Percentiles rank a stretch among this genome's conserved stretches.
Evolutionary conservation across 2,113 vertebrate species (phyloP).

Genomic region (Rhagologus leucostigma): DNA sequence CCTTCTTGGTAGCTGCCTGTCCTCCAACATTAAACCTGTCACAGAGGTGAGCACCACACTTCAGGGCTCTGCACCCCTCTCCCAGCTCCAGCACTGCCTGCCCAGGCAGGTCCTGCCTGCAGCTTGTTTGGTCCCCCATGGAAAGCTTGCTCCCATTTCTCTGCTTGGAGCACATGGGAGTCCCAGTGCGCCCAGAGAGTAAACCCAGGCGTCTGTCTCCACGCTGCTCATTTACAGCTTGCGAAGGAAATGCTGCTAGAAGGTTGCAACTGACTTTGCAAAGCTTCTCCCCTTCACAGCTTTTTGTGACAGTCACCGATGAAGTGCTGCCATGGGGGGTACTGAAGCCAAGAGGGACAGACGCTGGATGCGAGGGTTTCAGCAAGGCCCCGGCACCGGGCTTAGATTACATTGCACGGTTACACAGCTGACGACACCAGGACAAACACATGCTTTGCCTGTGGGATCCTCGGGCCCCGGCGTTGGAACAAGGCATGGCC

Average conservation of each 20-base stretch:
- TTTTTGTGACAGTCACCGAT: constrained; percentile 30
- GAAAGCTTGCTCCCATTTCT: neutral
- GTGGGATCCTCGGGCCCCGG: neutral
- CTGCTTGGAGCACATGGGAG: neutral
- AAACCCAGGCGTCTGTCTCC: constrained; percentile 25
- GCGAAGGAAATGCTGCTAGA: neutral
- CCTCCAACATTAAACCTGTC: fast-evolving
- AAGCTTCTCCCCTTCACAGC: constrained; percentile 50
- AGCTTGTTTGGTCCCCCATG: neutral
- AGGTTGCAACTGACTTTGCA: neutral
- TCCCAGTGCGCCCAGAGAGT: neutral
- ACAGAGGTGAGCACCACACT: fast-evolving
- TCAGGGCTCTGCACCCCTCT: neutral
- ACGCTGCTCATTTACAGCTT: constrained; percentile 44
- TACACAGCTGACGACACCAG: neutral
- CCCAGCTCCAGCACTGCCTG: neutral
- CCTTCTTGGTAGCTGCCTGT: neutral
- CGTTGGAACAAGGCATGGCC: neutral
- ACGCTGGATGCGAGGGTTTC: neutral
- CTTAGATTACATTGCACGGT: neutral
- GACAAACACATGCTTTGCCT: constrained; percentile 40
- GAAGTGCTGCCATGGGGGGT: neutral
- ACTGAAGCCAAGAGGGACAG: neutral
- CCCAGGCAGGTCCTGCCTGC: neutral
- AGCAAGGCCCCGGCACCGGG: neutral